Evolutionary conservation across 1,140 invertebrate genomes (phyloP).

Genomic region (Orius laevigatus): DNA sequence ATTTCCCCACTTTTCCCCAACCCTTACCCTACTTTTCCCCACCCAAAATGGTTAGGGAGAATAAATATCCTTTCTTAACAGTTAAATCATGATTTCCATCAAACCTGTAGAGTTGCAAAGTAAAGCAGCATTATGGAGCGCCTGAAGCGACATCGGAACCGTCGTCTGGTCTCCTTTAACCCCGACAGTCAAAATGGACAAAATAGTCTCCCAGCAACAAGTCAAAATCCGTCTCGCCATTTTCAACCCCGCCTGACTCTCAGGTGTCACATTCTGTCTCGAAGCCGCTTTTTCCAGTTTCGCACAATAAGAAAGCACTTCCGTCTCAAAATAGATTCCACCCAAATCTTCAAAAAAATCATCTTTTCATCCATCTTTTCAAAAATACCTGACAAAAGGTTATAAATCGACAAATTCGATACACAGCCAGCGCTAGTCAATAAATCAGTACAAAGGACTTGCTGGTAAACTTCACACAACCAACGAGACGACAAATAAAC

Average conservation of each 20-base stretch:
- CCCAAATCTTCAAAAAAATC: slow-evolving; percentile 51
- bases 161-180: slow-evolving; percentile 11
- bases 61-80: too few species aligned
- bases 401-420: slow-evolving; percentile 47
- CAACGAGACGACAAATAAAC: slow-evolving; percentile 82
- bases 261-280: slow-evolving; percentile 45
- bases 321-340: slow-evolving; percentile 28
- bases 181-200: slow-evolving; percentile 58
- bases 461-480: slow-evolving; percentile 80
- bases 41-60: too few species aligned
- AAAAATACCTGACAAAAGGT: slow-evolving; percentile 51
- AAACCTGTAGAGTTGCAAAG: slow-evolving; percentile 44
- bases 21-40: too few species aligned
- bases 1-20: too few species aligned
- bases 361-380: too few species aligned
- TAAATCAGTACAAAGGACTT: slow-evolving; percentile 59
- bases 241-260: slow-evolving; percentile 43
- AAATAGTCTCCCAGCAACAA: slow-evolving; percentile 79
- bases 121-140: slow-evolving; percentile 53
- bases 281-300: slow-evolving; percentile 53
- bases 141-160: slow-evolving; percentile 51
- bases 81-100: neutral
- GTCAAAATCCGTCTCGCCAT: slow-evolving; percentile 49
- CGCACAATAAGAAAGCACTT: slow-evolving; percentile 58
- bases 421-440: slow-evolving; percentile 47